Evolutionary conservation across 2,113 vertebrate species (phyloP).

Genomic region (Engraulis encrasicolus): DNA sequence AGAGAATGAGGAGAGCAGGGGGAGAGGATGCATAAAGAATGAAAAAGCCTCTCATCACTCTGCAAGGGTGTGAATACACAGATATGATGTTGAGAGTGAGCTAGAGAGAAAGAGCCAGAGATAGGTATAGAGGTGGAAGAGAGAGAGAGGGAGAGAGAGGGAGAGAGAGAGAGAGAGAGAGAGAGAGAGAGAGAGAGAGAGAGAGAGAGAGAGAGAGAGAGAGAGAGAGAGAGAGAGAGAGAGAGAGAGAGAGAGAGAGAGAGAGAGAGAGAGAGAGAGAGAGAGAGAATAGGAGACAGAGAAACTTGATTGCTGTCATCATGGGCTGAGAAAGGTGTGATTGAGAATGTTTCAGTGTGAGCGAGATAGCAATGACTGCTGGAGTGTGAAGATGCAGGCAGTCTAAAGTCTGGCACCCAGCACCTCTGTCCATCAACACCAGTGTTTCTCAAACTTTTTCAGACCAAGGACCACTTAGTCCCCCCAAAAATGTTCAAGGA

Average conservation of each 20-base stretch:
- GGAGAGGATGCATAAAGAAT: not conserved
- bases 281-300: not conserved
- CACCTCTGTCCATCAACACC: not conserved
- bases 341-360: not conserved
- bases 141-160: not conserved
- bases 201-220: not conserved
- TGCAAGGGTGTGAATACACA: not conserved
- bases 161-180: not conserved
- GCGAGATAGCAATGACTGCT: not conserved
- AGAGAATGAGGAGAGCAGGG: not conserved
- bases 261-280: not conserved
- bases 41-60: not conserved
- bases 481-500: no score
- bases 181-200: not conserved
- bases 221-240: not conserved
- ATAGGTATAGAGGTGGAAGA: not conserved
- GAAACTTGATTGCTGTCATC: not conserved
- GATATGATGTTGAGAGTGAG: not conserved
- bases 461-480: no score
- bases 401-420: not conserved
- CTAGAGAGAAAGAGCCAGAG: not conserved
- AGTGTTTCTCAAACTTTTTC: no score
- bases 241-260: not conserved
- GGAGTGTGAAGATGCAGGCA: not conserved
- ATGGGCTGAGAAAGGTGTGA: not conserved